phyloP scores from a whole-genome alignment of 2,113 vertebrate species.

The Gracilinanus agilis region DNA sequence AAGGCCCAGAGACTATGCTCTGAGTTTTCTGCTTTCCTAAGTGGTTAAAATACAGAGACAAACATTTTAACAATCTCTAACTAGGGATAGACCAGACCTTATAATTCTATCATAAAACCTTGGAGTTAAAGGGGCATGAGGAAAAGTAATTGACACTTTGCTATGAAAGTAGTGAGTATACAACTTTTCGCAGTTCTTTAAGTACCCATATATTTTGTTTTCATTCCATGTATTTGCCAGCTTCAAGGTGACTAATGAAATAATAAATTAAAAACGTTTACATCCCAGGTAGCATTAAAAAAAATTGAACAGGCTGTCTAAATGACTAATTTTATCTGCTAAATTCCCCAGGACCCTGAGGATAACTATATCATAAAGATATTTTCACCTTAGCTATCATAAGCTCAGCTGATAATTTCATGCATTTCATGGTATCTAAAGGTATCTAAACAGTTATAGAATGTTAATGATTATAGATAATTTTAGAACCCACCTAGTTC shows the following conservation, averaged over 20 bases:
- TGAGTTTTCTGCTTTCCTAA: constrained; percentile 16
- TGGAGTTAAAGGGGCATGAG: constrained; percentile 12
- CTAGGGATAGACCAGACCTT: constrained; percentile 35
- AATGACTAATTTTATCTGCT: not conserved
- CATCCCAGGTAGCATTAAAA: not conserved
- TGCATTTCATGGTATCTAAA: not conserved
- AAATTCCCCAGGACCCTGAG: too few species aligned
- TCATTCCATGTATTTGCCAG: not conserved
- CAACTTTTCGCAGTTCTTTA: not conserved
- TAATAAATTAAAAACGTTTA: not conserved
- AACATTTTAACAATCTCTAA: constrained; percentile 28
- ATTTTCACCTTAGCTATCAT: not conserved
- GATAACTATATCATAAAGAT: not conserved
- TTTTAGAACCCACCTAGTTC: not conserved
- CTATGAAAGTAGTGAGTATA: not conserved
- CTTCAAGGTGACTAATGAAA: not conserved
- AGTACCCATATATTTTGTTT: not conserved
- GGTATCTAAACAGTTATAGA: not conserved
- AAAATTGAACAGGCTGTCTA: not conserved
- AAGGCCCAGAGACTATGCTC: constrained; percentile 29
- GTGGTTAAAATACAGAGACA: not conserved
- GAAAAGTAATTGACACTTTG: not conserved
- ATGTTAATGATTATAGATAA: not conserved
- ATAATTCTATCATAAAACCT: constrained; percentile 22
- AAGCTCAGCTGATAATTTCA: not conserved